phyloP scores from a whole-genome alignment of 2,888 invertebrate species.

The Agrilus biguttatus region DNA sequence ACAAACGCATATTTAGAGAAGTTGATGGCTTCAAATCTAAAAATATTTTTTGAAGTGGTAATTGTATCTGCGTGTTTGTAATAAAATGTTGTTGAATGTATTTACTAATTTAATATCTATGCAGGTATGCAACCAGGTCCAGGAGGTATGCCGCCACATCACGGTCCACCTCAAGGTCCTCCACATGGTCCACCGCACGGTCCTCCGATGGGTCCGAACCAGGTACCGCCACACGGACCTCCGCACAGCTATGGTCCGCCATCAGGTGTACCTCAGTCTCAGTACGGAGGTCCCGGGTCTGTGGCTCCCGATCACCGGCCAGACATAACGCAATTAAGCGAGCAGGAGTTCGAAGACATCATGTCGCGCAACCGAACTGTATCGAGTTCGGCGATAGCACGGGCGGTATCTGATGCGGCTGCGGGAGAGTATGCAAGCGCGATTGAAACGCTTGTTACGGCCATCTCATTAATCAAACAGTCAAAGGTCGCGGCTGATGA shows the following conservation, averaged over 20 bases:
- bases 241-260: slow-evolving; percentile 43
- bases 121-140: slow-evolving; percentile 23
- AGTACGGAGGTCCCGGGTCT: slow-evolving; percentile 47
- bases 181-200: slow-evolving; percentile 46
- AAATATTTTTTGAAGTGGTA: too few relatives aligned
- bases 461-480: slow-evolving; percentile 96
- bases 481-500: slow-evolving; percentile 89
- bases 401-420: slow-evolving; percentile 95
- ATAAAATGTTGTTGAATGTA: too few relatives aligned
- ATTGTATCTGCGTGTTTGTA: too few relatives aligned
- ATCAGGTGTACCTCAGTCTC: slow-evolving; percentile 28
- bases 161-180: slow-evolving; percentile 51
- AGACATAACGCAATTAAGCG: slow-evolving; percentile 56
- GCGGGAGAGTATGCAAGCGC: slow-evolving; percentile 97
- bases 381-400: slow-evolving; percentile 90
- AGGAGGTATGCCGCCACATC: slow-evolving; percentile 47
- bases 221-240: slow-evolving; percentile 31
- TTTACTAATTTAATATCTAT: too few relatives aligned
- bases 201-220: slow-evolving; percentile 45
- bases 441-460: slow-evolving; percentile 96
- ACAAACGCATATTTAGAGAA: too few relatives aligned
- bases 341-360: slow-evolving; percentile 96
- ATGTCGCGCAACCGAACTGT: slow-evolving; percentile 96
- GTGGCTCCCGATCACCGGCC: slow-evolving; percentile 39
- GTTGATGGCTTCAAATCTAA: too few relatives aligned